phyloP scores from a whole-genome alignment of 2,888 invertebrate genomes.

The Lithophane socia region DNA sequence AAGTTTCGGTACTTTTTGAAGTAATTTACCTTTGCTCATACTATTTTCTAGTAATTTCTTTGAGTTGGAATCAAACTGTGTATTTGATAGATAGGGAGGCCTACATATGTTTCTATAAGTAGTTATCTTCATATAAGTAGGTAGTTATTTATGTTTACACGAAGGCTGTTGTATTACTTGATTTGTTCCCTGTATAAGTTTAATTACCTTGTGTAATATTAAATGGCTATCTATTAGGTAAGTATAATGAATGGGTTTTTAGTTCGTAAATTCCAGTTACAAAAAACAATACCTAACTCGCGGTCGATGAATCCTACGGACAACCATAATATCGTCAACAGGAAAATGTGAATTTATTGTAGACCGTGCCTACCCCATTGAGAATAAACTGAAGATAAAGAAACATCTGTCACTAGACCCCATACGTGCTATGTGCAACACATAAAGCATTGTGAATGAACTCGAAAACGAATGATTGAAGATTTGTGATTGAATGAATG shows the following conservation, averaged over 20 bases:
- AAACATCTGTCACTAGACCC: constrained; percentile 67
- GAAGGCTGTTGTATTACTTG: neutral
- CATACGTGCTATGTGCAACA: constrained; percentile 58
- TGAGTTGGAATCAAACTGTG: no score
- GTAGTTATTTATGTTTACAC: neutral
- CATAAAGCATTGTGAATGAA: constrained; percentile 47
- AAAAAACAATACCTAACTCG: neutral
- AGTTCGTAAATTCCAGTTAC: neutral
- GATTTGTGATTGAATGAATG: constrained; percentile 16
- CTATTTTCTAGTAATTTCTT: neutral
- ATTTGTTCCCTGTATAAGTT: neutral
- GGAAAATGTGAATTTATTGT: constrained; percentile 12
- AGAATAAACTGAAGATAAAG: neutral
- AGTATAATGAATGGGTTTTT: constrained; percentile 1
- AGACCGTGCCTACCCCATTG: neutral
- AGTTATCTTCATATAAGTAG: no score
- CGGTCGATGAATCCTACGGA: constrained; percentile 6
- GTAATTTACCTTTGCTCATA: neutral
- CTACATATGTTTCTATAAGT: no score
- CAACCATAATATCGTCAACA: constrained; percentile 13
- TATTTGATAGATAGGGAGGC: neutral
- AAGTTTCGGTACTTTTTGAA: neutral
- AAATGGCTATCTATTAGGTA: neutral
- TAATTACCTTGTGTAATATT: neutral
- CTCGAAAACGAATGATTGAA: constrained; percentile 32